A percentile compares a stretch with the other conserved stretches of the same genome.
Conservation (phyloP, 2,113 vertebrate genomes). For the Apteryx mantelli region DNA sequence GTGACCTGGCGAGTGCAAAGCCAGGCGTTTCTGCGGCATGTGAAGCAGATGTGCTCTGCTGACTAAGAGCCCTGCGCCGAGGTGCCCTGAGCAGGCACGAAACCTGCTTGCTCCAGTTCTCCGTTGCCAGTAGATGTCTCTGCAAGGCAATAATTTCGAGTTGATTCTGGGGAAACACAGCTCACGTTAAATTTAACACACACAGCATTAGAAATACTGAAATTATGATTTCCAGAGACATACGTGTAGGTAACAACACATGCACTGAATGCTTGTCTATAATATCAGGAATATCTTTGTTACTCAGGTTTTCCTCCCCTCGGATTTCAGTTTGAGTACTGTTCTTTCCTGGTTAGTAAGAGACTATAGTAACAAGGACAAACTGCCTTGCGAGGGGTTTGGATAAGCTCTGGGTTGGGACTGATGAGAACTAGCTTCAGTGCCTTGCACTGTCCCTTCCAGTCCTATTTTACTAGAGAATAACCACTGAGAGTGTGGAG, state of each 20-base stretch:
- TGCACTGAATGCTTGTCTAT: not conserved
- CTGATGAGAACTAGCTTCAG: not conserved
- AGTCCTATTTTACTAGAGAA: rapidly evolving
- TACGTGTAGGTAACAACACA: not conserved
- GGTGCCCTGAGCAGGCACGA: not conserved
- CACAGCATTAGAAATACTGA: not conserved
- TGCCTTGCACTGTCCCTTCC: not conserved
- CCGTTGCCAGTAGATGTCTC: conserved; percentile 71
- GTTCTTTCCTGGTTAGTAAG: not conserved
- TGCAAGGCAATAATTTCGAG: conserved; percentile 62
- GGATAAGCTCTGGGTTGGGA: not conserved
- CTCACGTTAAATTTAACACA: not conserved
- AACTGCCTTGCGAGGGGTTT: too few species aligned
- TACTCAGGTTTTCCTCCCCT: not conserved
- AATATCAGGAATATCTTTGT: not conserved
- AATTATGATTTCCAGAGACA: not conserved
- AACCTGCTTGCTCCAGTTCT: not conserved
- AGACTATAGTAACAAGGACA: rapidly evolving
- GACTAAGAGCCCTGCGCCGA: not conserved
- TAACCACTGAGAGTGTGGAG: not conserved
- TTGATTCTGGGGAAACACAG: not conserved
- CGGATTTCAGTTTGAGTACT: not conserved
- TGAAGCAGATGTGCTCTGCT: not conserved
- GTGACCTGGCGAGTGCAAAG: not conserved
- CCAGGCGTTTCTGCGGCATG: not conserved